Conservation (phyloP, 2,797 vertebrate species). For the Iguana delicatissima region DNA sequence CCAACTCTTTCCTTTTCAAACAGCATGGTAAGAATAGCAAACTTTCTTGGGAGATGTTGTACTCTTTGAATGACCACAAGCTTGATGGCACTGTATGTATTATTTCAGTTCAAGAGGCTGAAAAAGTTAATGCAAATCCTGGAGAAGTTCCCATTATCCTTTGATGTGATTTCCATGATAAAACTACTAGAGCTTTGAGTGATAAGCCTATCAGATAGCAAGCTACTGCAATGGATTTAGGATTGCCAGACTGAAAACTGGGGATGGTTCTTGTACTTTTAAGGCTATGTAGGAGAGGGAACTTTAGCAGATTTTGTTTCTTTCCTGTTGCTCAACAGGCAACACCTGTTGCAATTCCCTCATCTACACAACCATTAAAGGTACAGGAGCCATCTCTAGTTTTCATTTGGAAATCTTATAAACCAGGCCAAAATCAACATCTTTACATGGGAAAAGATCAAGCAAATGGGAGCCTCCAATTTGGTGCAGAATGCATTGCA, state of each 20-base stretch:
- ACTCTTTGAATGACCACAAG: background rate
- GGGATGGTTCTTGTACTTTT: too few species aligned
- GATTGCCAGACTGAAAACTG: too few species aligned
- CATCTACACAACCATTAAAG: too few species aligned
- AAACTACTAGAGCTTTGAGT: background rate
- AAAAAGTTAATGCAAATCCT: background rate
- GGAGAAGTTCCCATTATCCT: background rate
- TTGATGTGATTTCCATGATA: background rate
- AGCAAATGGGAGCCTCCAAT: background rate
- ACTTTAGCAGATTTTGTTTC: too few species aligned
- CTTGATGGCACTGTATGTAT: background rate
- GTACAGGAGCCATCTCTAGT: too few species aligned
- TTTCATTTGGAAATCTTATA: too few species aligned
- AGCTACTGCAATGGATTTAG: background rate
- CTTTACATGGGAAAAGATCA: background rate
- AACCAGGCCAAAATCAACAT: background rate
- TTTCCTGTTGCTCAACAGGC: too few species aligned
- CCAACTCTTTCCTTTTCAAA: background rate
- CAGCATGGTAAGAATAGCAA: background rate
- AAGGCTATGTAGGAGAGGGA: too few species aligned
- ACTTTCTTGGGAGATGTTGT: background rate
- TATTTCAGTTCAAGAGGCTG: background rate
- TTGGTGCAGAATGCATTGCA: too few species aligned
- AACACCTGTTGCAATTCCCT: too few species aligned
- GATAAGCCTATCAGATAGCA: background rate